Evolutionary conservation across 1,140 invertebrate genomes (phyloP).

Genomic region (Sarcophaga peregrina): DNA sequence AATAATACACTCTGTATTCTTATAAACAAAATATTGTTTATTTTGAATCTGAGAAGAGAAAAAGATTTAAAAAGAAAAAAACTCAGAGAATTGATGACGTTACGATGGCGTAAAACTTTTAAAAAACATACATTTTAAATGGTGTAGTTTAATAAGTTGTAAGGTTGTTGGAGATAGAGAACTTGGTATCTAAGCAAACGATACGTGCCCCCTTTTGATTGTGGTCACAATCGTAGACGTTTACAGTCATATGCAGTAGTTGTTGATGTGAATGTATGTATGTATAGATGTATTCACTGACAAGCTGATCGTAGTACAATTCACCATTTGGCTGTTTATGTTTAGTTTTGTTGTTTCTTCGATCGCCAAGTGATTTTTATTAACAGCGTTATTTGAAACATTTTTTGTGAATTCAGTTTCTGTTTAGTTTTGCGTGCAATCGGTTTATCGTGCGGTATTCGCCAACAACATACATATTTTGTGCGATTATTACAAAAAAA

Average conservation of each 20-base stretch:
- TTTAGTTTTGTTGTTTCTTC: background rate
- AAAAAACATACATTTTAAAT: background rate
- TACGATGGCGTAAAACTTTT: background rate
- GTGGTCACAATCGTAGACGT: background rate
- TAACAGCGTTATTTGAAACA: too few species aligned
- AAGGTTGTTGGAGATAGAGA: background rate
- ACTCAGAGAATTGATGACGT: background rate
- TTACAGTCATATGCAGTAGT: background rate
- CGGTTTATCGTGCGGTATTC: constrained; percentile 26
- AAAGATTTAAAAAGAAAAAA: background rate
- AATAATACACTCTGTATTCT: background rate
- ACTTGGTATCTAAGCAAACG: background rate
- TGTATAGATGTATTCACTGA: too few species aligned
- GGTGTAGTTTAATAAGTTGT: background rate
- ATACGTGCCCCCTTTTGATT: background rate
- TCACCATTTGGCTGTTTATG: background rate
- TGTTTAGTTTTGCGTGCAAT: constrained; percentile 18
- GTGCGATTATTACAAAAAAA: background rate
- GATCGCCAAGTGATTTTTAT: background rate
- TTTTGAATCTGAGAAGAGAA: background rate
- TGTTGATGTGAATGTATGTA: background rate
- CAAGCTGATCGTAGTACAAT: too few species aligned
- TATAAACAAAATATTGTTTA: background rate
- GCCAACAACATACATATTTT: background rate
- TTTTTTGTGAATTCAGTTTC: constrained; percentile 7